phyloP scores from a whole-genome alignment of 2,113 vertebrate genomes.

The Vicugna pacos region DNA sequence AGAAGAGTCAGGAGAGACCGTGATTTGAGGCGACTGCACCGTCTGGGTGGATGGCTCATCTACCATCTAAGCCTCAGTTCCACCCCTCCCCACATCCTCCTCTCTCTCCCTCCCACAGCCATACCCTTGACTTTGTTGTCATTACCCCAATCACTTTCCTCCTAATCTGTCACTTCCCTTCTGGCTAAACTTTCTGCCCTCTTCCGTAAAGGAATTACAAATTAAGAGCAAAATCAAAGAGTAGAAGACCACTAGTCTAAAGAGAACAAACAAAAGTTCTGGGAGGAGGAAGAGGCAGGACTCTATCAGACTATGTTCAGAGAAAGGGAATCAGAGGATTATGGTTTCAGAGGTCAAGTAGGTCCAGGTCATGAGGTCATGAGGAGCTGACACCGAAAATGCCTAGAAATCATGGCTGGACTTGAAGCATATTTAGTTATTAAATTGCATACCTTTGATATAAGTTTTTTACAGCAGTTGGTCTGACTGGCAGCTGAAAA shows the following conservation, averaged over 20 bases:
- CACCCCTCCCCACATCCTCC: background rate
- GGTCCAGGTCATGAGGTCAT: background rate
- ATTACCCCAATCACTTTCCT: background rate
- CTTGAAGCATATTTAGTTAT: background rate
- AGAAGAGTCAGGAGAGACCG: background rate
- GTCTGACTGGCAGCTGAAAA: slow-evolving; percentile 94
- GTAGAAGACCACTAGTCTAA: background rate
- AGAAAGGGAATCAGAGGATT: background rate
- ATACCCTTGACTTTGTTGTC: background rate
- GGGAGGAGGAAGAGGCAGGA: background rate
- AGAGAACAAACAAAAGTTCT: background rate
- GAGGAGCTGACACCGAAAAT: background rate
- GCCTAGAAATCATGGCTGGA: background rate
- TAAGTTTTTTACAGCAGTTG: slow-evolving; percentile 91
- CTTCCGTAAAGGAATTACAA: background rate
- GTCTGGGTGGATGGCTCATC: background rate
- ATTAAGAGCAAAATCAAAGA: slow-evolving; percentile 9
- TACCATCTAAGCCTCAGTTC: background rate
- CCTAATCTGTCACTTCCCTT: background rate
- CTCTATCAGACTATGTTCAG: background rate
- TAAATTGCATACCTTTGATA: slow-evolving; percentile 92
- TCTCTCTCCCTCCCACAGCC: background rate
- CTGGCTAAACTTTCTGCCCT: background rate
- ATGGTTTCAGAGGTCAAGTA: background rate
- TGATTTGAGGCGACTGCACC: background rate